Evolutionary conservation across 2,888 invertebrate species (phyloP), one percentile per base, ranked within the genome.

Genomic region (Protophormia terraenovae): DNA sequence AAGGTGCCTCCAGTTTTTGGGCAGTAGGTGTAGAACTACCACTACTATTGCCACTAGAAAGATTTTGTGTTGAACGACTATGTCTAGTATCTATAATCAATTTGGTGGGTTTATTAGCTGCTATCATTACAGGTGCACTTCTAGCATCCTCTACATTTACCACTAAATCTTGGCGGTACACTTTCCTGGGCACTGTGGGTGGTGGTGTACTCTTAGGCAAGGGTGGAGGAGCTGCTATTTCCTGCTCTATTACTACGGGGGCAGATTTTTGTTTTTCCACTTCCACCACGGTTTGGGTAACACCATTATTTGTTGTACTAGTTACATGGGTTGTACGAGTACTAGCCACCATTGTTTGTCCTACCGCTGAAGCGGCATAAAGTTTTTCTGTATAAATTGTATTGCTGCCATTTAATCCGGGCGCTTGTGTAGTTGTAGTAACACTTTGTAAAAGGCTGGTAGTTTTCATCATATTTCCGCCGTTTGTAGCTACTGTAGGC

Each of bases 131-230:
- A 0, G 83, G 50, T 5, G 38, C 27, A 3, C 85, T 82, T 62
- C 91, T 89, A 2, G 89, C 86, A 88, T 92, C 92, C 86, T 91
- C 92, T 14, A 93, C 90, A 81, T 91, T 92, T 12, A 93, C 91
- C 1, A 93, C 88, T 87, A 93, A 87, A 82, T 93, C 93, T 87
- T 93, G 93, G 6, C 93, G 92, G 82, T 92, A 93, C 1, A 92
- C 87, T 62, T 93, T 92, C 6, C 92, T 89, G n/a, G 92, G 91
- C 86, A 91, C 90, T 53, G 92, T 91, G 29, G 92, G 92, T 27
- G 93, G 93, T 29, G 93, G 93, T 45, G 90, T 91, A 12, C 92
- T 91, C 81, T 93, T 93, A 35, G 93, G 93, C 69, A 93, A 80
- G n/a, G 93, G 93, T 16, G 93, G 93, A 29, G 92, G 90, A 45